Evolutionary conservation across 2,888 invertebrate genomes (phyloP), one percentile per base, ranked within the genome.

Genomic region (Apotomis turbidana): DNA sequence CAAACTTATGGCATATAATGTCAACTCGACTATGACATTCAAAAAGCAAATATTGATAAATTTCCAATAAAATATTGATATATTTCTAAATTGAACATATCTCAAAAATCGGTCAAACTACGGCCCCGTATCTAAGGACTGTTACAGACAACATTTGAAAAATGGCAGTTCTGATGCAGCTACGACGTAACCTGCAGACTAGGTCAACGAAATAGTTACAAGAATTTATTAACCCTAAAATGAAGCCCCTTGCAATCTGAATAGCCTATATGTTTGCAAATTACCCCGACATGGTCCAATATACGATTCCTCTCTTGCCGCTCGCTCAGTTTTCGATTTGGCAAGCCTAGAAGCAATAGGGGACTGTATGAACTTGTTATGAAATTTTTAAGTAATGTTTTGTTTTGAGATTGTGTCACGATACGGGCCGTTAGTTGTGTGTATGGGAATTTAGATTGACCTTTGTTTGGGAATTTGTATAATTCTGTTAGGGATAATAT

Each of bases 241-340:
- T 72, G 72, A 72, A 72, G 68, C 70, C 61, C 67, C 55, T 51
- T 60, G 61, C 61, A 27, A 62, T 63, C 68, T 52, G 62, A 59
- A 72, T 68, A 63, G 72, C 36, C 72, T 72, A 72, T 72, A 68
- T 72, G 68, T 68, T 68, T 72, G 72, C 68, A 72, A 72, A 72
- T 72, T 72, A 59, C 68, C 60, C 59, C 51, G 6, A 60, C 62
- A 38, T 49, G 36, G 55, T 58, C 67, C 68, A 63, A 72, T 68
- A 68, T 72, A 63, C 72, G 68, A 68, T 57, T 62, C 59, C 41
- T 66, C 55, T 62, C 67, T 51, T 63, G 55, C 52, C 57, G 61
- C 57, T 54, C 55, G 78, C 78, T 80, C 76, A 80, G 79, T 78
- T 78, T 80, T 78, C 79, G 80, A 81, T 81, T 81, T 81, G 81